These are phyloP conservation scores for Austrolebias charrua DNA, from an alignment of 2,797 vertebrate genomes.

Conservation along the genomic window DNA sequence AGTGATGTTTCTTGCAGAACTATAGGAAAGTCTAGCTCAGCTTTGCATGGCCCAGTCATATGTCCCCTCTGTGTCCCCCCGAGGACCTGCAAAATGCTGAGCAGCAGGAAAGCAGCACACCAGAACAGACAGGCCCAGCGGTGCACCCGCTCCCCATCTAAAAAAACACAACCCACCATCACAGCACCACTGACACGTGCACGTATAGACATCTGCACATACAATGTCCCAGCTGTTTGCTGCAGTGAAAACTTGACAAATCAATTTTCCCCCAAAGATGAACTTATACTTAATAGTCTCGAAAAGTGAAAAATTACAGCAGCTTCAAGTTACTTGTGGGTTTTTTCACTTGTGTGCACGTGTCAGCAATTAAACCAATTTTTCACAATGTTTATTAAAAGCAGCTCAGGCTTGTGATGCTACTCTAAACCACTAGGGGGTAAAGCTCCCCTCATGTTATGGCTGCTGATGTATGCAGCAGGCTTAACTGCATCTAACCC, in stretches of 20 bases:
- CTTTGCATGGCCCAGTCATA: constrained; percentile 61
- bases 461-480: constrained; percentile 66
- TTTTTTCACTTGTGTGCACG: constrained; percentile 21
- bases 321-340: constrained; percentile 13
- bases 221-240: constrained; percentile 24
- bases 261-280: constrained; percentile 13
- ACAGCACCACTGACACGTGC: constrained; percentile 33
- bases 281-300: constrained; percentile 2
- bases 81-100: constrained; percentile 71
- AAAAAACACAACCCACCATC: constrained; percentile 38
- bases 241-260: constrained; percentile 27
- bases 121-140: constrained; percentile 70
- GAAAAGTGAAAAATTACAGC: constrained; percentile 11
- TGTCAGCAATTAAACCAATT: constrained; percentile 39
- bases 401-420: constrained; percentile 45
- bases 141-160: constrained; percentile 56
- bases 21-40: constrained; percentile 61
- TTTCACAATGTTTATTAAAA: constrained; percentile 46
- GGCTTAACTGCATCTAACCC: constrained; percentile 68
- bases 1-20: constrained; percentile 58
- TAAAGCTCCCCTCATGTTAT: constrained; percentile 68
- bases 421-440: constrained; percentile 76
- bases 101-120: constrained; percentile 71
- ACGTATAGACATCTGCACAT: constrained; percentile 51
- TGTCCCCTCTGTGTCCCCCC: constrained; percentile 53